phyloP scores from a whole-genome alignment of 2,888 invertebrate genomes.

The Epirrhoe alternata region DNA sequence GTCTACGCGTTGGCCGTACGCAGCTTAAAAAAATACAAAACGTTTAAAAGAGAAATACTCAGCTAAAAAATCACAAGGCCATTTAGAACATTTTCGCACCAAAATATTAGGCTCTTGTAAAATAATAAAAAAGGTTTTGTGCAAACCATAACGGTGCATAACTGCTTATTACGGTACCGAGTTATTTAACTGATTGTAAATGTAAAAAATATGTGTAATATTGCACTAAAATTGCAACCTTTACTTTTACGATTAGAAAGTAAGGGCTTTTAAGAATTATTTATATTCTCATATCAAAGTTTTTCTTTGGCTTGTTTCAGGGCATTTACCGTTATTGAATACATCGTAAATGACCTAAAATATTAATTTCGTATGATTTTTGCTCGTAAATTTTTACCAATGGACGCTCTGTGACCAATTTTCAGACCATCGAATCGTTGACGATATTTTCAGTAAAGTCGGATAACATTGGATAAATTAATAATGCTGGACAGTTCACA shows the following conservation, averaged over 20 bases:
- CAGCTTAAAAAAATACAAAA: background rate
- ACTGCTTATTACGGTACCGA: constrained; percentile 27
- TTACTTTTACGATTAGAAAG: constrained; percentile 63
- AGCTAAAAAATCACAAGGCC: constrained; percentile 9
- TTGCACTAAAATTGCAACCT: constrained; percentile 55
- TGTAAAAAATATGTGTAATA: constrained; percentile 29
- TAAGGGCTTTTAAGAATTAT: constrained; percentile 36
- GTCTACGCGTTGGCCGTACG: too few species aligned
- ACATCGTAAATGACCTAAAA: background rate
- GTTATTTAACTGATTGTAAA: constrained; percentile 36
- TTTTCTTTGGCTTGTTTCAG: background rate
- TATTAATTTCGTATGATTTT: background rate
- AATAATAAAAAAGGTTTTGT: constrained; percentile 36
- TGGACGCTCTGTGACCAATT: too few species aligned
- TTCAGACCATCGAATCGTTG: too few species aligned
- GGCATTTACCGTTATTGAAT: constrained; percentile 14
- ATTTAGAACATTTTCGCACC: constrained; percentile 2
- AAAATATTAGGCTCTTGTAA: constrained; percentile 25
- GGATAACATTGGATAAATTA: too few species aligned
- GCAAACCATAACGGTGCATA: constrained; percentile 31
- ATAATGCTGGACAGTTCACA: too few species aligned
- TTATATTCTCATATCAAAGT: constrained; percentile 5
- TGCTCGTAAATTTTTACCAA: background rate
- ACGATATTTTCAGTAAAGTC: too few species aligned
- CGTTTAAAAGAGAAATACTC: background rate